A percentile compares a stretch with the other conserved stretches of the same genome.
Evolutionary conservation across 1,140 invertebrate species (phyloP).

Genomic region (Conus ventricosus): DNA sequence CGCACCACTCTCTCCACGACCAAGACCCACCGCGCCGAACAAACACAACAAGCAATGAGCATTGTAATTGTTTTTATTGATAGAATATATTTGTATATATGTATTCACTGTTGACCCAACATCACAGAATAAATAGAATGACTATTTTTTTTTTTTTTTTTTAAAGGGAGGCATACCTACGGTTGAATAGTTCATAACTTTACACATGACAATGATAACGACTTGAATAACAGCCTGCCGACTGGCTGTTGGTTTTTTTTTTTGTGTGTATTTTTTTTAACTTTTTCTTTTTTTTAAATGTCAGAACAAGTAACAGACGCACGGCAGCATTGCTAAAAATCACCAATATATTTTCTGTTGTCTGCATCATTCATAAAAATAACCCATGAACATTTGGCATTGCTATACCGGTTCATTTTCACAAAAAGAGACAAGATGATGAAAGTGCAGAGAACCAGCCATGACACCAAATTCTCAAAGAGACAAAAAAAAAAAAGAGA

Average conservation of each 20-base stretch:
- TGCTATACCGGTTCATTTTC: background rate
- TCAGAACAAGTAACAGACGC: background rate
- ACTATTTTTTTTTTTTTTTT: conserved; percentile 24
- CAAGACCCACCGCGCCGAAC: no score
- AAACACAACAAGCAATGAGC: background rate
- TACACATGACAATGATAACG: conserved; percentile 21
- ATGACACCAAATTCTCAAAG: background rate
- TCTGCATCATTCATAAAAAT: background rate
- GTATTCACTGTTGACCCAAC: conserved; percentile 37
- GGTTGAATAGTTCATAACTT: conserved; percentile 26
- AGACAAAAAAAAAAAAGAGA: background rate
- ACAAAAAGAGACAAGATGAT: background rate
- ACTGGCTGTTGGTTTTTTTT: background rate
- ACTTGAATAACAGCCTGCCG: background rate
- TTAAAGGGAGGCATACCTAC: conserved; percentile 35
- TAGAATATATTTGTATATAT: conserved; percentile 40
- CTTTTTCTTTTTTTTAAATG: background rate
- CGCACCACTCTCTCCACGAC: no score
- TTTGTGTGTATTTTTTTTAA: background rate
- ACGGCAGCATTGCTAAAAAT: conserved; percentile 3
- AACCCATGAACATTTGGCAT: conserved; percentile 22
- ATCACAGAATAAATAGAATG: conserved; percentile 42
- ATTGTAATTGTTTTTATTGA: conserved; percentile 40
- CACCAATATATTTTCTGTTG: background rate
- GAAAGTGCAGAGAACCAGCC: background rate